Base-by-base conservation (phyloP, 1,140 invertebrate species). In the Drosophila kanapiae region DNA sequence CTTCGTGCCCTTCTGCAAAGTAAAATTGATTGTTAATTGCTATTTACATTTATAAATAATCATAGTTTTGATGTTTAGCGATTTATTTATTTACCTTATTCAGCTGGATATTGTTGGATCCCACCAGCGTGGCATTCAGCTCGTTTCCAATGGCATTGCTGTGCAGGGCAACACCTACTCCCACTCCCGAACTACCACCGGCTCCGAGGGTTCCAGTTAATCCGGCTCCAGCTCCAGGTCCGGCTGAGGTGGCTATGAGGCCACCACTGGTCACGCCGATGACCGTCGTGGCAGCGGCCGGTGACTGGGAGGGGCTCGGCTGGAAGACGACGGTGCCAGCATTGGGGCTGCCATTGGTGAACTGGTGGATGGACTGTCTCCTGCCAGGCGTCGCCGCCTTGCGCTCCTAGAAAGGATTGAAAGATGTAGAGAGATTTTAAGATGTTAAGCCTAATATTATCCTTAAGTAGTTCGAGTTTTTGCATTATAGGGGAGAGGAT, bases 301-400 rank as follows among this genome's bases (percentile, higher is more conserved):
- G 92, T 48, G 92, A 93, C 69, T 93, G 92, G 43, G 92, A 93
- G 47, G 92, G 92, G 85, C 92, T 93, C 62, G 92, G 92, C 60
- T 93, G 91, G 75, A 92, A 93, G 61, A 93, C 92, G 62, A 93
- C 92, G 47, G 92, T 92, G 51, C 92, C 91, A 71, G 92, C 91
- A 63, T 93, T 93, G 48, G 92, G 92, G 71, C 92, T 93, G 78
- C 91, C 92, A 92, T 93, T 92, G 42, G 88, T 84, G 61, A 92
- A 92, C 76, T 93, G 92, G 70, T 93, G 86, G 75, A 93, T 91
- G 57, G 92, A 93, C 78, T 91, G 91, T 81, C 92, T 87, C 78
- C 92, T 91, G 80, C 88, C 87, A 76, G 92, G 92, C 91, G 92
- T 93, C 80, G 91, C 91, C 83, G 91, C 85, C 91, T 93, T 93